A percentile compares a stretch with the other conserved stretches of the same genome.
These are phyloP conservation scores for Drosophila meridiana DNA, from an alignment of 2,888 invertebrate species.

Conservation along the genomic window DNA sequence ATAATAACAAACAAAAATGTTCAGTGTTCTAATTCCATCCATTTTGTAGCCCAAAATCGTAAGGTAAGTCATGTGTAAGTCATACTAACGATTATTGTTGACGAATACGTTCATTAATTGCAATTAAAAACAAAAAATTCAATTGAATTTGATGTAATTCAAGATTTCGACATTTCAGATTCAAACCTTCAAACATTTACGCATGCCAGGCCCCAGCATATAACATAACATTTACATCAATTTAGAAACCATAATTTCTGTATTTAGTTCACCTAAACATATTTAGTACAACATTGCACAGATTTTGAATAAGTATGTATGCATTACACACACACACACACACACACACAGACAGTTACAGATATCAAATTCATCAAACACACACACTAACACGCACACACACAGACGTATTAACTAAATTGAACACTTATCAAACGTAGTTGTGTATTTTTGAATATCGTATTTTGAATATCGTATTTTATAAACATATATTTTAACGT, in stretches of 20 bases:
- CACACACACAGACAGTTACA: conserved; percentile 7
- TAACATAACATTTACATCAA: too few species aligned
- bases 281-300: conserved; percentile 26
- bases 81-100: conserved; percentile 14
- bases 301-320: conserved; percentile 21
- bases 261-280: conserved; percentile 11
- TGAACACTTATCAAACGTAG: conserved; percentile 35
- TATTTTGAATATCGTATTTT: conserved; percentile 37
- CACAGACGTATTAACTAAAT: conserved; percentile 19
- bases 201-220: conserved; percentile 26
- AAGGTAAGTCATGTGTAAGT: conserved; percentile 39
- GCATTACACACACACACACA: conserved; percentile 7
- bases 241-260: not conserved
- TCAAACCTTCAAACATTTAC: not conserved
- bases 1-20: conserved; percentile 6
- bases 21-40: conserved; percentile 24
- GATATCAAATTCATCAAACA: not conserved
- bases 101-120: conserved; percentile 4
- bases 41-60: conserved; percentile 33
- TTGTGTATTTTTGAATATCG: conserved; percentile 36
- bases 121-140: not conserved
- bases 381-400: conserved; percentile 15
- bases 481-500: conserved; percentile 45
- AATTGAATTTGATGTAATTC: not conserved
- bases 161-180: conserved; percentile 9